These are phyloP conservation scores for Antheraea mylitta DNA, from an alignment of 1,140 invertebrate species.

Conservation along the genomic window DNA sequence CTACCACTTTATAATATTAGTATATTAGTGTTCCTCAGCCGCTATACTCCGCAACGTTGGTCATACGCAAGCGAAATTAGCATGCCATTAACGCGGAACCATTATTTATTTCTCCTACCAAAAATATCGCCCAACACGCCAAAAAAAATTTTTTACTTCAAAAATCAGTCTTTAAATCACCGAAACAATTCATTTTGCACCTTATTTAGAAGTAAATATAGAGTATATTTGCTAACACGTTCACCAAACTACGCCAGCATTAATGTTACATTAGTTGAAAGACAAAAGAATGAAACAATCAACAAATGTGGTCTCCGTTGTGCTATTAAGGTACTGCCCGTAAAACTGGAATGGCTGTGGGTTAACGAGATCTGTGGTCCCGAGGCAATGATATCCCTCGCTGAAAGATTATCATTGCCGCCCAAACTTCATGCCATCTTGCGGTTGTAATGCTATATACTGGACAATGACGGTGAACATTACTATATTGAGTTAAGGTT, in stretches of 20 bases:
- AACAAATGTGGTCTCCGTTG: not conserved
- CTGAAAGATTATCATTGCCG: not conserved
- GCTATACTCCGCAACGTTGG: too few relatives aligned
- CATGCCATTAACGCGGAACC: too few relatives aligned
- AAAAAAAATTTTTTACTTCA: too few relatives aligned
- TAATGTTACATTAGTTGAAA: not conserved
- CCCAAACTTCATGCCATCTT: not conserved
- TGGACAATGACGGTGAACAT: not conserved
- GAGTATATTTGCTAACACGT: not conserved
- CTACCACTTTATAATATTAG: too few relatives aligned
- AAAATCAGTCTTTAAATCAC: not conserved
- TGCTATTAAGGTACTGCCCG: not conserved
- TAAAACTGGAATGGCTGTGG: conserved; percentile 1
- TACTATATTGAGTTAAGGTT: not conserved
- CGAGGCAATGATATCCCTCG: not conserved
- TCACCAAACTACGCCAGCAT: not conserved
- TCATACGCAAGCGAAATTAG: too few relatives aligned
- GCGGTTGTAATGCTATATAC: not conserved
- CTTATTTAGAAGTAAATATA: not conserved
- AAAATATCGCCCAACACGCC: too few relatives aligned
- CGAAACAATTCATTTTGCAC: not conserved
- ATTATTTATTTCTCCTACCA: too few relatives aligned
- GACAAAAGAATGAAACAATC: conserved; percentile 3
- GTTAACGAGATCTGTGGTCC: not conserved
- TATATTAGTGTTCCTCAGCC: too few relatives aligned